Evolutionary conservation across 2,113 vertebrate genomes (phyloP).

Genomic region (Gymnarchus niloticus): DNA sequence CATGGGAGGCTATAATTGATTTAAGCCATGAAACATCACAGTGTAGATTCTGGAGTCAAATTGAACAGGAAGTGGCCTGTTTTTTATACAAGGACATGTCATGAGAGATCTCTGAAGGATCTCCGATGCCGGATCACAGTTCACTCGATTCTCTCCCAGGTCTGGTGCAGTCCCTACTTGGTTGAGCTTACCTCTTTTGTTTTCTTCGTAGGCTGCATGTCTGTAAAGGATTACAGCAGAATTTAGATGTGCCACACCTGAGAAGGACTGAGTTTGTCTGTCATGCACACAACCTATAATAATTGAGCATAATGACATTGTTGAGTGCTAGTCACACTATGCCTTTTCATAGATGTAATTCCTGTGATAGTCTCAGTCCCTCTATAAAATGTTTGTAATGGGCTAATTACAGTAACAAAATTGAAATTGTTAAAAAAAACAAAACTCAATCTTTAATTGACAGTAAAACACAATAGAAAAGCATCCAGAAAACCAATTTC

Average conservation of each 20-base stretch:
- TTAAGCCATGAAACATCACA: neutral
- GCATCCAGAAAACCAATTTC: neutral
- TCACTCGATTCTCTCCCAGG: neutral
- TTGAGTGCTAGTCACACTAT: no score
- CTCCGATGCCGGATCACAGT: neutral
- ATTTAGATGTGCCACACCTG: neutral
- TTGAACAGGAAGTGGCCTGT: neutral
- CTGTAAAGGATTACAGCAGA: neutral
- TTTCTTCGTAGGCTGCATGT: conserved; percentile 10
- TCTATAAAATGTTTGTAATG: neutral
- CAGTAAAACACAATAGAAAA: neutral
- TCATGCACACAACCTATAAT: neutral
- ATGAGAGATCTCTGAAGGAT: neutral
- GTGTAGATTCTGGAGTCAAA: neutral
- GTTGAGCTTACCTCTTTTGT: conserved; percentile 20
- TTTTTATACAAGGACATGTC: neutral
- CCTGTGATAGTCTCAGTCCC: neutral
- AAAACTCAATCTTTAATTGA: no score
- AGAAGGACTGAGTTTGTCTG: neutral
- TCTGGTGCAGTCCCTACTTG: neutral
- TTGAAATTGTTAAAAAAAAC: no score
- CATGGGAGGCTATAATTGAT: neutral
- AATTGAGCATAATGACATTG: neutral
- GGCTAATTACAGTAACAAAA: neutral
- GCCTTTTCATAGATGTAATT: no score